A percentile compares a stretch with the other conserved stretches of the same genome.
These are phyloP conservation scores for Sarcophaga caerulescens DNA, from an alignment of 2,888 invertebrate genomes.

Conservation along the genomic window DNA sequence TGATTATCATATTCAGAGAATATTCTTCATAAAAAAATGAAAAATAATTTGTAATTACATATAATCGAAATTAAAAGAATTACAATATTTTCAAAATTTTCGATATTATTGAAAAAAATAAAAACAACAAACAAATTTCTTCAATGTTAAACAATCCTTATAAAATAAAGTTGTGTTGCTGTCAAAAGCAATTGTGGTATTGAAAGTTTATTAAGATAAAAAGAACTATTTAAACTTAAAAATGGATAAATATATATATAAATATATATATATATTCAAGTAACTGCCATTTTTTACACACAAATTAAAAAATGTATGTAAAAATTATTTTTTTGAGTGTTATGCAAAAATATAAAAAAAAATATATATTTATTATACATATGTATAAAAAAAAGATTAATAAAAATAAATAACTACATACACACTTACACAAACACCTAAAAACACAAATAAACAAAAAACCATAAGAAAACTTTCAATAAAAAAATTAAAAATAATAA, in stretches of 20 bases:
- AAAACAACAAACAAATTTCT: not conserved
- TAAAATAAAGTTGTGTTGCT: conserved; percentile 67
- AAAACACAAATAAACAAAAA: conserved; percentile 36
- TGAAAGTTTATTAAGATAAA: conserved; percentile 65
- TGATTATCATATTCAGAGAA: too few relatives aligned
- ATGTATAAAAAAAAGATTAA: conserved; percentile 50
- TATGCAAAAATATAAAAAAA: conserved; percentile 65
- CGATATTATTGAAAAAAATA: not conserved
- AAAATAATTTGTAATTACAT: too few relatives aligned
- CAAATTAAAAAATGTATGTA: conserved; percentile 73
- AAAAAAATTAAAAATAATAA: conserved; percentile 23
- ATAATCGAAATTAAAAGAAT: too few relatives aligned
- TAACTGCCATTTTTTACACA: conserved; percentile 80
- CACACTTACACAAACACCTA: conserved; percentile 17
- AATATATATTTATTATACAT: conserved; percentile 50
- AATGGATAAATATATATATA: conserved; percentile 66
- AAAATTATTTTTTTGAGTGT: conserved; percentile 74
- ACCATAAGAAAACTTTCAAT: conserved; percentile 51
- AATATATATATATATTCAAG: conserved; percentile 68
- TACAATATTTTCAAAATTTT: too few relatives aligned
- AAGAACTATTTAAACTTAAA: conserved; percentile 62
- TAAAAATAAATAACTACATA: conserved; percentile 27
- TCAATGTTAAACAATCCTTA: not conserved
- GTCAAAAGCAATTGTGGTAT: conserved; percentile 63
- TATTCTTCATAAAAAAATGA: too few relatives aligned